Evolutionary conservation across 2,797 vertebrate genomes (phyloP), one percentile per base, ranked within the genome.

Genomic region (Muscicapa comitata): DNA sequence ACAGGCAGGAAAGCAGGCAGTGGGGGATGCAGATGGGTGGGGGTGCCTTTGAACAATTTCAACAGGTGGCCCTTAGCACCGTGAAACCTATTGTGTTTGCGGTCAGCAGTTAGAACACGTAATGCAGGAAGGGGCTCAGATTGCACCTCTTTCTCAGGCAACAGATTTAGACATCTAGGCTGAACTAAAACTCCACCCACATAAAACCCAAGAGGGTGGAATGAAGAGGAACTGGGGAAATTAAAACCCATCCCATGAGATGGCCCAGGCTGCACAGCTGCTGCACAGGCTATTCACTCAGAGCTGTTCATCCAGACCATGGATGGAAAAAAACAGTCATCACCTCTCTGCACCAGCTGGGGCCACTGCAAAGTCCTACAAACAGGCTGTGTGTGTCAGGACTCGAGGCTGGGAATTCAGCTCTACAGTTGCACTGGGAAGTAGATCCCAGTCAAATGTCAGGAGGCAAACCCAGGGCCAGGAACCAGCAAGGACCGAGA

Each of bases 101-200:
- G 19, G 92, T 79, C 90, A 94, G 96, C 92, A 90, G 28, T 86
- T 88, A 37, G 70, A 72, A 78, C 63, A 75, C 11, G 24, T 5
- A 72, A 71, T 26, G 76, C 67, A 57, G 86, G 58, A 86, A 96
- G 89, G 94, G 88, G 86, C 85, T 96, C 91, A 55, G 65, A 47
- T 97, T 96, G 85, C 63, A 59, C 91, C 78, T 90, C 50, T 96
- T 93, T 93, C 94, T 95, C 89, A 77, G 94, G 93, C 92, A 95
- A 91, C 51, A 82, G 88, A 94, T 97, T 96, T 93, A 94, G 91
- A 85, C 42, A 50, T 96, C 92, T 86, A 96, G 86, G 53, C 47
- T 93, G 62, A 90, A 81, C 42, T 81, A 45, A 90, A 94, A 88
- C 73, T 72, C 94, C 68, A 84, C 93, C 92, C 93, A 90, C 65